Conservation (phyloP, 1,140 invertebrate genomes). For the Macrobrachium rosenbergii region DNA sequence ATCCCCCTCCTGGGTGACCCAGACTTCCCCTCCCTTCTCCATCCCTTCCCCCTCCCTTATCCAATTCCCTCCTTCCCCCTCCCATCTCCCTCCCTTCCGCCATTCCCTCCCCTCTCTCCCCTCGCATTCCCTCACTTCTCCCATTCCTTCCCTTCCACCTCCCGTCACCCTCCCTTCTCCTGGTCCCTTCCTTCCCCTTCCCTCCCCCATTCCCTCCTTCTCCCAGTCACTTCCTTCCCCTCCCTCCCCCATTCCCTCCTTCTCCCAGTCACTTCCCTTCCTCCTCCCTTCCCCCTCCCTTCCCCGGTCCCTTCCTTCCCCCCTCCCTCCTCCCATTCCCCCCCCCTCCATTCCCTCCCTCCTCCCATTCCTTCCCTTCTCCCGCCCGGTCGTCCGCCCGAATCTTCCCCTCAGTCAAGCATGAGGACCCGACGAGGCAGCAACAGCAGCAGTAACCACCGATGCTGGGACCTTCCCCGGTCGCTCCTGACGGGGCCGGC, state of each 20-base stretch:
- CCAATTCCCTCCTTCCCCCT: too few species aligned
- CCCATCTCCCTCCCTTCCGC: not conserved
- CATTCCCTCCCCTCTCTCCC: too few species aligned
- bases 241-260: not conserved
- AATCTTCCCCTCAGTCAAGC: conserved; percentile 15
- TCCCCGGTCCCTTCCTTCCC: too few species aligned
- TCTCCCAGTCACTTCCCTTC: not conserved
- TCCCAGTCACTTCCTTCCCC: not conserved
- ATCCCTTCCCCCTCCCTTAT: too few species aligned
- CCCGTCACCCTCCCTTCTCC: too few species aligned
- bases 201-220: not conserved
- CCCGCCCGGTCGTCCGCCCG: not conserved
- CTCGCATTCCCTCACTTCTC: not conserved
- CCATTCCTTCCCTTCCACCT: not conserved
- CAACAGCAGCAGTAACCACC: not conserved
- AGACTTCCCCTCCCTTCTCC: not conserved
- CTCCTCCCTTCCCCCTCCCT: not conserved
- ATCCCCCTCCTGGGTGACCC: not conserved
- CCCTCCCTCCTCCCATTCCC: not conserved
- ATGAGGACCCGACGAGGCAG: conserved; percentile 14
- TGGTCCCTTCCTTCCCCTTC: too few species aligned
- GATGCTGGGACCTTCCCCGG: too few species aligned
- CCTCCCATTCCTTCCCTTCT: not conserved
- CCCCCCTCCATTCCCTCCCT: not conserved
- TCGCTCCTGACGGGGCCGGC: not conserved